Percentiles rank a stretch among this genome's conserved stretches.
These are phyloP conservation scores for Chiloscyllium plagiosum DNA, from an alignment of 2,113 vertebrate genomes.

Conservation along the genomic window DNA sequence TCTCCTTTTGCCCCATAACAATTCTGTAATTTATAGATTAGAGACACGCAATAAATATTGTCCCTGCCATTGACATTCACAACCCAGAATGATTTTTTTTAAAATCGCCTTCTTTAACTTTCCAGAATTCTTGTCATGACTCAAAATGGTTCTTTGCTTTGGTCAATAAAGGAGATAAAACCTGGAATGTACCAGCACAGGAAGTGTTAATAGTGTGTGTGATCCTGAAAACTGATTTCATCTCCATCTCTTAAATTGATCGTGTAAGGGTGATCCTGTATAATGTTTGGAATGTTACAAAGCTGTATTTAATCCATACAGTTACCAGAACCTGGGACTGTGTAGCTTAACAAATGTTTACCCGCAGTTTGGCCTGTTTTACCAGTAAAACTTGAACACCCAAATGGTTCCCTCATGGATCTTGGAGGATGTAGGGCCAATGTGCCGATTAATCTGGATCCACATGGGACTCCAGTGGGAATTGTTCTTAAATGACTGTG, in stretches of 20 bases:
- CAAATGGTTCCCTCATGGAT: not conserved
- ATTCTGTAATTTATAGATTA: too few relatives aligned
- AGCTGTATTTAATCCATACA: not conserved
- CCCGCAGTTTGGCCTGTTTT: not conserved
- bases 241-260: not conserved
- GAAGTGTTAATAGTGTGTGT: not conserved
- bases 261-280: not conserved
- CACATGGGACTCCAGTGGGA: not conserved
- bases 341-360: not conserved
- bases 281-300: not conserved
- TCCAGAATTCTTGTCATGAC: not conserved
- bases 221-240: not conserved
- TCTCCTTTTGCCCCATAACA: too few relatives aligned
- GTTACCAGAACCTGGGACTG: not conserved
- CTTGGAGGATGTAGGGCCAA: not conserved
- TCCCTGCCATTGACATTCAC: too few relatives aligned
- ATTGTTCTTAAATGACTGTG: too few relatives aligned
- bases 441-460: not conserved
- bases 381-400: not conserved
- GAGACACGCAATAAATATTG: too few relatives aligned
- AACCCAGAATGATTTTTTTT: too few relatives aligned
- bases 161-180: not conserved
- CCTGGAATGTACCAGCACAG: not conserved
- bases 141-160: not conserved
- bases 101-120: not conserved